A percentile compares a stretch with the other conserved stretches of the same genome.
Evolutionary conservation across 2,113 vertebrate genomes (phyloP).

Genomic region (Rana temporaria): DNA sequence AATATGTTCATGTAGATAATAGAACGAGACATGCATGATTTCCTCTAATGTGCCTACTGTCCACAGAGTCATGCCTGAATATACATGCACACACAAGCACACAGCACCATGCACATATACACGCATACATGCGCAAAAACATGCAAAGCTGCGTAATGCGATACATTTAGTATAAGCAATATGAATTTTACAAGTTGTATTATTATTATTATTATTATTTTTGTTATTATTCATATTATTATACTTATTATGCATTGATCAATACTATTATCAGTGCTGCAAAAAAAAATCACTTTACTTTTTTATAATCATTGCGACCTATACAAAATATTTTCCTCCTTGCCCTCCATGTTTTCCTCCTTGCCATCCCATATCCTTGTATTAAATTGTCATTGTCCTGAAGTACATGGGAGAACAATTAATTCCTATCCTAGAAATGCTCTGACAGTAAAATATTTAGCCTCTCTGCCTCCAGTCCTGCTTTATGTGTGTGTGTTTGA

Average conservation of each 20-base stretch:
- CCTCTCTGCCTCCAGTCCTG: conserved; percentile 87
- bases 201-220: no score
- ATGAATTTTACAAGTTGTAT: no score
- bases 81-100: background rate
- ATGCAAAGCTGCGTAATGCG: no score
- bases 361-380: conserved; percentile 80
- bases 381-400: conserved; percentile 90
- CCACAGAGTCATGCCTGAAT: background rate
- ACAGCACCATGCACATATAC: background rate
- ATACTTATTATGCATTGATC: no score
- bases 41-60: no score
- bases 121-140: background rate
- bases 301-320: no score
- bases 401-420: conserved; percentile 84
- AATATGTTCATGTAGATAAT: background rate
- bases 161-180: no score
- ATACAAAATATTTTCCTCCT: no score
- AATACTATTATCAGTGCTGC: no score
- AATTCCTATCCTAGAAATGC: conserved; percentile 79
- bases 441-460: conserved; percentile 98
- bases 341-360: conserved; percentile 56
- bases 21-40: background rate
- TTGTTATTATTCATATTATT: no score
- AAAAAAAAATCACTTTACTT: no score
- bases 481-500: conserved; percentile 83